phyloP scores from a whole-genome alignment of 2,888 invertebrate genomes.

The Volucella bombylans region DNA sequence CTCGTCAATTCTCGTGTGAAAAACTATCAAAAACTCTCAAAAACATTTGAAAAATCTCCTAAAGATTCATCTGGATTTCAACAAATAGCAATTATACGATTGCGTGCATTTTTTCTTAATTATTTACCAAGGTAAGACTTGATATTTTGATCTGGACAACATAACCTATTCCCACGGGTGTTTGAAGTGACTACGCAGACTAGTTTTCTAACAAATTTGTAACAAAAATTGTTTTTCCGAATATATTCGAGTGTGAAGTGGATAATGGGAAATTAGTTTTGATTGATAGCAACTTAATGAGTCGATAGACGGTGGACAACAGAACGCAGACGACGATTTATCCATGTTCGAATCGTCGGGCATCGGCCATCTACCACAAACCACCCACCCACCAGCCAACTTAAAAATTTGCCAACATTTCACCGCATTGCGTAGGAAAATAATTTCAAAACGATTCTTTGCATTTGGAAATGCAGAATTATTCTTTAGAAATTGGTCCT shows the following conservation, averaged over 20 bases:
- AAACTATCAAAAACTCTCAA: constrained; percentile 69
- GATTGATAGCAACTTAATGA: not conserved
- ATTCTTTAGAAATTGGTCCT: constrained; percentile 5
- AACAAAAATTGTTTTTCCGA: constrained; percentile 69
- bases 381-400: constrained; percentile 37
- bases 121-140: constrained; percentile 76
- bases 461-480: constrained; percentile 2
- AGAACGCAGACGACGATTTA: constrained; percentile 20
- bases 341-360: not conserved
- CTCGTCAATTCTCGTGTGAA: constrained; percentile 69
- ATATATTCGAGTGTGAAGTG: not conserved
- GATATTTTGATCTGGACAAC: constrained; percentile 75
- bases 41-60: constrained; percentile 52
- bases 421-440: constrained; percentile 67
- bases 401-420: constrained; percentile 65
- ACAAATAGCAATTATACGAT: constrained; percentile 51
- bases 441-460: constrained; percentile 17
- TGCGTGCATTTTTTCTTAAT: constrained; percentile 73
- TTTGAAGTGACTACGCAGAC: constrained; percentile 76
- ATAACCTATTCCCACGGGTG: constrained; percentile 78
- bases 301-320: not conserved
- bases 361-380: not conserved
- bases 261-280: not conserved
- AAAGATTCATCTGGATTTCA: constrained; percentile 71
- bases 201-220: constrained; percentile 25